Evolutionary conservation across 2,797 vertebrate species (phyloP), one percentile per base, ranked within the genome.

Genomic region (Huso huso): DNA sequence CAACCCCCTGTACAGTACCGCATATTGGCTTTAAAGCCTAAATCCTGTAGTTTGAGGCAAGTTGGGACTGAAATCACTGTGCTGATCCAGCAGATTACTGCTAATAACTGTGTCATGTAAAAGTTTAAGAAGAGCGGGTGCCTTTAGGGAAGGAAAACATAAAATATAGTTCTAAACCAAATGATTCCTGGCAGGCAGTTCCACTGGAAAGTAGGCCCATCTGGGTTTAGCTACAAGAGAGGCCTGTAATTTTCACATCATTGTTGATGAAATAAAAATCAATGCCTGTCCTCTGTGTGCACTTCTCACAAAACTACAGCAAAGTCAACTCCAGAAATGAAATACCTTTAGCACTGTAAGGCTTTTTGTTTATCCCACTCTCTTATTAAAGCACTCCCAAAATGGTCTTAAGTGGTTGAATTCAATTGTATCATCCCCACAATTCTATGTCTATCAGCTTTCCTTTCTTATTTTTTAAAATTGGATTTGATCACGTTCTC

Each of bases 81-180:
- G n/a, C 55, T 58, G 55, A 58, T 58, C 55, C 55, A 58, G 55
- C 55, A 58, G 55, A n/a, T 58, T 58, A 58, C 55, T 58, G 55
- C 55, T 11, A 58, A 58, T 58, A 58, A 15, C 12, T n/a, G 55
- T 58, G 55, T 58, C 55, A 58, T n/a, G 55, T 58, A 58, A 58
- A 13, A 13, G 55, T n/a, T 58, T 58, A n/a, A 58, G 11, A 11
- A n/a, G 55, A n/a, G 10, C 15, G 55, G 55, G 55, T 58, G 55
- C 55, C 12, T n/a, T 58, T 7, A 11, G 55, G 49, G 10, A 53
- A 12, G 18, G 50, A 11, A 53, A 65, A 18, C 49, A 52, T 52
- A 53, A 53, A 52, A 52, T 37, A 52, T 53, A 65, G 63, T 51
- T 23, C 15, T 51, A 50, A 13, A 51, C 49, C 63, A 50, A 50